Evolutionary conservation across 1,140 invertebrate genomes (phyloP), one percentile per base, ranked within the genome.

Genomic region (Brachionus manjavacas): DNA sequence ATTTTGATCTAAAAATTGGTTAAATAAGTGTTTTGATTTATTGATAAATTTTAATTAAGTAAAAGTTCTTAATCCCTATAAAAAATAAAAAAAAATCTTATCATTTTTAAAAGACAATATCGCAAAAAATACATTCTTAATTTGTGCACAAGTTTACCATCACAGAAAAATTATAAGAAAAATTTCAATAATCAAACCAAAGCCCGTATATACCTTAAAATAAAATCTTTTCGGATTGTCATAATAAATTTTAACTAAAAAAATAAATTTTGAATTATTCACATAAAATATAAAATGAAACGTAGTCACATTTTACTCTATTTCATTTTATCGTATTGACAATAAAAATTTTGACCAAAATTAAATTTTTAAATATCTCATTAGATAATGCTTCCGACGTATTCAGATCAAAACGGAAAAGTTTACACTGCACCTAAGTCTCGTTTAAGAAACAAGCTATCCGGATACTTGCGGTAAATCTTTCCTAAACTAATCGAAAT

Each of bases 321-420:
- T 39, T 39, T 68, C 25, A 68, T 68, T 68, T 35, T 68, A 31
- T 68, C 6, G 4, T 12, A 14, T 8, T 70, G 8, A 0, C 68
- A 20, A 72, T 41, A n/a, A 14, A 39, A 39, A 2, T 8, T 39
- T 16, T 41, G 8, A 39, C 7, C n/a, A 6, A 14, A 68, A 68
- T 31, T 11, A 8, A 68, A 31, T 4, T 31, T 68, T 35, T 68
- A 9, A 35, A 12, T 68, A 11, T 31, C 4, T 68, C 14, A 4
- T 7, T 16, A 72, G 68, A 72, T 72, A 72, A 72, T 72, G 68
- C 68, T 72, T 41, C 68, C 68, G 14, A 20, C 68, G 31, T 72
- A 72, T 72, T 72, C 68, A 39, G 68, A 72, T 72, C 68, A 72
- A 72, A 41, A 72, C 16, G 68, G 68, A 41, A 72, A 72, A n/a